Conservation (phyloP, 2,797 vertebrate genomes). For the Microtus agrestis region DNA sequence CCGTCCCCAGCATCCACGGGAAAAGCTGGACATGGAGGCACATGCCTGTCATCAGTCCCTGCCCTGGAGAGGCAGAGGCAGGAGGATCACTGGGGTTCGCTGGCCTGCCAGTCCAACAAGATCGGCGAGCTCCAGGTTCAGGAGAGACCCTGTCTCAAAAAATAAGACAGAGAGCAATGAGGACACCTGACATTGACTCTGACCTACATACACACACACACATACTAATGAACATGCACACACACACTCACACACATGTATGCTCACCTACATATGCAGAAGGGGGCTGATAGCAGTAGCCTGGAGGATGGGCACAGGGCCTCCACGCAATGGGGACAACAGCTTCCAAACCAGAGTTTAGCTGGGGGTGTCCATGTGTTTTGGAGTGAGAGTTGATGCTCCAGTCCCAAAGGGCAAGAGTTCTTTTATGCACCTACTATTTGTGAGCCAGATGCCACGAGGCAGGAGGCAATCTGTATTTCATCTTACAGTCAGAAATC, state of each 20-base stretch:
- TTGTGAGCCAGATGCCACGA: conserved; percentile 8
- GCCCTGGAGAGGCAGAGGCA: background rate
- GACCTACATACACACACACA: background rate
- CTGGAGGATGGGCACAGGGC: background rate
- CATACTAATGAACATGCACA: background rate
- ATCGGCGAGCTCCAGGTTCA: background rate
- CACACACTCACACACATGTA: background rate
- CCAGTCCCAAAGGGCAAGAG: background rate
- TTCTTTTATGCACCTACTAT: background rate
- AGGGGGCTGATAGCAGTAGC: background rate
- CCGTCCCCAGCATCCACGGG: background rate
- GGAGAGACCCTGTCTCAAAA: background rate
- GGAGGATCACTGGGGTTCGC: background rate
- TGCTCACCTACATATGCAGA: background rate
- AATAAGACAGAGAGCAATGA: background rate
- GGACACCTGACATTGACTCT: background rate
- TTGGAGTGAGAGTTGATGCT: background rate
- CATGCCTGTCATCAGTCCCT: background rate
- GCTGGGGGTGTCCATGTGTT: background rate
- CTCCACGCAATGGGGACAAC: background rate
- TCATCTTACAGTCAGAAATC: background rate
- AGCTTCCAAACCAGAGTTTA: background rate
- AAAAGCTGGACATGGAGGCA: background rate
- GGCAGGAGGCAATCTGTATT: background rate
- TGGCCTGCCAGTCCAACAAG: background rate